These are phyloP conservation scores for Cryptus viduatorius DNA, from an alignment of 2,888 invertebrate species.

Conservation along the genomic window DNA sequence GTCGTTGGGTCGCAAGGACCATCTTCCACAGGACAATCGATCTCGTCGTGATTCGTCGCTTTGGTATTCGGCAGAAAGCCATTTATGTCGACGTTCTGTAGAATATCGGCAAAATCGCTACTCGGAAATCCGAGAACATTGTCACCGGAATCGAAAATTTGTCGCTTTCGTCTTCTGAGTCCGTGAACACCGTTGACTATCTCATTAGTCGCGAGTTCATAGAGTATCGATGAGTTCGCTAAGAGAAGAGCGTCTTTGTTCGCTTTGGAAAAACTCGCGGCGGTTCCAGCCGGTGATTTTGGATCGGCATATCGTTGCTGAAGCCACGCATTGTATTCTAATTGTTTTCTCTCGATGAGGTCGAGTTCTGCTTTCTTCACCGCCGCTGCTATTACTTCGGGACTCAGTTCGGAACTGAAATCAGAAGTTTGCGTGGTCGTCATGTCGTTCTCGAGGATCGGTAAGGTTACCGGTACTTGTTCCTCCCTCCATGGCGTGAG, in stretches of 20 bases:
- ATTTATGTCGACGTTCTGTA: conserved; percentile 92
- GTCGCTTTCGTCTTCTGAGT: conserved; percentile 89
- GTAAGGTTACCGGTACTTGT: conserved; percentile 68
- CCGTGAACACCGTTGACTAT: conserved; percentile 89
- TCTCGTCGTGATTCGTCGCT: conserved; percentile 88
- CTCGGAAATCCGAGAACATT: conserved; percentile 86
- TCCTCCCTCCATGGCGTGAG: conserved; percentile 90
- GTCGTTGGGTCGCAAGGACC: conserved; percentile 90
- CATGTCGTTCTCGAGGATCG: conserved; percentile 80
- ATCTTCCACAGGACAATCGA: conserved; percentile 90
- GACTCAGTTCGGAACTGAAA: conserved; percentile 88
- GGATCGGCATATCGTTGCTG: conserved; percentile 88
- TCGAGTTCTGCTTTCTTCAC: conserved; percentile 92
- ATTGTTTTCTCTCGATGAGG: conserved; percentile 90
- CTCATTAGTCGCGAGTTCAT: conserved; percentile 95
- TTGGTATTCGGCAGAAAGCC: conserved; percentile 89
- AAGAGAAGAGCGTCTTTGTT: conserved; percentile 93
- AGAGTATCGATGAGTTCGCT: conserved; percentile 94
- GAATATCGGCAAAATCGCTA: conserved; percentile 91
- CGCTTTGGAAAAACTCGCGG: conserved; percentile 96
- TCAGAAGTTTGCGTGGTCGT: conserved; percentile 59
- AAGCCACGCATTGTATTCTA: conserved; percentile 94
- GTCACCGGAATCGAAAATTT: conserved; percentile 88
- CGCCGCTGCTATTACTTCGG: conserved; percentile 91
- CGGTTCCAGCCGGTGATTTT: conserved; percentile 94